Evolutionary conservation across 2,113 vertebrate genomes (phyloP).

Genomic region (Hoplias malabaricus): DNA sequence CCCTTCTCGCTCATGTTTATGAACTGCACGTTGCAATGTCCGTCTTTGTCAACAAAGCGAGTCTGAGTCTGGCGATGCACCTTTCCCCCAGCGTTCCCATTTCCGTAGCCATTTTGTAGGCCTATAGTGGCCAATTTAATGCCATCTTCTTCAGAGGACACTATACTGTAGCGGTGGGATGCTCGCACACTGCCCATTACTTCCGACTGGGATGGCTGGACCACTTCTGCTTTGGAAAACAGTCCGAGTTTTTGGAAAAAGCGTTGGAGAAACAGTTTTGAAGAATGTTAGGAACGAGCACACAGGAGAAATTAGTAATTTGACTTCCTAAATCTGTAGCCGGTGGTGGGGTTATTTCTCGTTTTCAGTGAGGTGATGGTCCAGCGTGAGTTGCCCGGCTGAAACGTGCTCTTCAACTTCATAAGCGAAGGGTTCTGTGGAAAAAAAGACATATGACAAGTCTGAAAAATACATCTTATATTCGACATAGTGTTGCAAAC

Average conservation of each 20-base stretch:
- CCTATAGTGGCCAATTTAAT: slow-evolving; percentile 91
- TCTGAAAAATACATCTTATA: not conserved
- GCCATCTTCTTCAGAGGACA: slow-evolving; percentile 94
- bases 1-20: slow-evolving; percentile 95
- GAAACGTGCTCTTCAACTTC: not conserved
- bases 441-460: not conserved
- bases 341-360: not conserved
- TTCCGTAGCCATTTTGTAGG: slow-evolving; percentile 90
- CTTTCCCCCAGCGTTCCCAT: slow-evolving; percentile 86
- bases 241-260: slow-evolving; percentile 97
- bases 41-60: slow-evolving; percentile 93
- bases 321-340: not conserved
- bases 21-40: slow-evolving; percentile 96
- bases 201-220: slow-evolving; percentile 82
- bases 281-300: slow-evolving; percentile 79
- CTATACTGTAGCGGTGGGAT: slow-evolving; percentile 97
- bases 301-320: slow-evolving; percentile 60
- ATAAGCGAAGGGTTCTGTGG: not conserved
- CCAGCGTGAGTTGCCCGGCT: too few relatives aligned
- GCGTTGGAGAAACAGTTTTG: slow-evolving; percentile 99
- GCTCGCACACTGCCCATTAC: slow-evolving; percentile 95
- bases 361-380: not conserved
- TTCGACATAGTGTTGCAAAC: too few relatives aligned
- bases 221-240: slow-evolving; percentile 91
- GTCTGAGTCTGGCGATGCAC: slow-evolving; percentile 83